A percentile compares a stretch with the other conserved stretches of the same genome.
Conservation (phyloP, 2,797 vertebrate genomes). For the Megalops cyprinoides region DNA sequence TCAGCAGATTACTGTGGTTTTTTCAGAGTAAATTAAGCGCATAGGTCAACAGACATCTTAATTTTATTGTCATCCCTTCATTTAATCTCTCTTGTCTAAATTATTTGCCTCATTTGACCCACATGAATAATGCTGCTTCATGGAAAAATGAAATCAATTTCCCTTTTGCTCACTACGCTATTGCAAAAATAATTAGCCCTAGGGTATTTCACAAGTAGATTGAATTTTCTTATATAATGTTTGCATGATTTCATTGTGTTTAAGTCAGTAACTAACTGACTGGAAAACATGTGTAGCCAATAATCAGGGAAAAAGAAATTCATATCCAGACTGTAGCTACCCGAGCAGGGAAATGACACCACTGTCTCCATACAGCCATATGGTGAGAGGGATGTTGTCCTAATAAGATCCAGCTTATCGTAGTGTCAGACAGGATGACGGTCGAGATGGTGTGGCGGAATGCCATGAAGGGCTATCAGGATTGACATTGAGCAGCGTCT, state of each 20-base stretch:
- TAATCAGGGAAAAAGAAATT: constrained; percentile 2
- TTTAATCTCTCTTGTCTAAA: not conserved
- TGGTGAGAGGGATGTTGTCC: constrained; percentile 71
- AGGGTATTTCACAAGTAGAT: constrained; percentile 36
- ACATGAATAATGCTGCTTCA: constrained; percentile 21
- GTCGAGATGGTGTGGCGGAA: constrained; percentile 68
- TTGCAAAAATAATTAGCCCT: constrained; percentile 39
- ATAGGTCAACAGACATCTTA: not conserved
- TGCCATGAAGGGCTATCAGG: constrained; percentile 49
- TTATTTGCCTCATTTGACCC: constrained; percentile 17
- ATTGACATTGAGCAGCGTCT: constrained; percentile 11
- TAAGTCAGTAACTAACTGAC: constrained; percentile 18
- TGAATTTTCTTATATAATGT: constrained; percentile 36
- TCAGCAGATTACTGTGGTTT: not conserved
- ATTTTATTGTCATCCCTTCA: not conserved
- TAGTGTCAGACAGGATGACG: constrained; percentile 76
- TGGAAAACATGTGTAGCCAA: not conserved
- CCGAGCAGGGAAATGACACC: constrained; percentile 63
- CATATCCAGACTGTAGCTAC: constrained; percentile 53
- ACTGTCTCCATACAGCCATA: constrained; percentile 72
- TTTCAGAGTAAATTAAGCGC: not conserved
- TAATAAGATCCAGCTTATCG: constrained; percentile 80
- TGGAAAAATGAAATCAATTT: constrained; percentile 40
- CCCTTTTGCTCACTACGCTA: constrained; percentile 21
- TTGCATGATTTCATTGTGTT: constrained; percentile 30